Percentiles rank a stretch among this genome's conserved stretches.
These are phyloP conservation scores for Pseudoatta argentina DNA, from an alignment of 1,140 invertebrate genomes.

Conservation along the genomic window DNA sequence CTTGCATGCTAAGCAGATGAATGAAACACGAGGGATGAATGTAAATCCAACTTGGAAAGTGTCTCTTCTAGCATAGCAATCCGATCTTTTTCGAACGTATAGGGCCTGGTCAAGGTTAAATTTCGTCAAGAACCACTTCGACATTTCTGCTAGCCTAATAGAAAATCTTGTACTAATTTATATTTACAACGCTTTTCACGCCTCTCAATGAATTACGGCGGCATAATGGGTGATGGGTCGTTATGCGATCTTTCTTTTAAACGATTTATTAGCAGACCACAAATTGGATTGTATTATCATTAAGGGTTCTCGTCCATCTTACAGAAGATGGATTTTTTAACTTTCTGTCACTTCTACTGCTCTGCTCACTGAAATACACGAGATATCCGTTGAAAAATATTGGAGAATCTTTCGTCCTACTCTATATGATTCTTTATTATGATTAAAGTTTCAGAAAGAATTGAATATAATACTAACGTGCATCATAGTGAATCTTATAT, in stretches of 20 bases:
- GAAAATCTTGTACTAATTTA: constrained; percentile 85
- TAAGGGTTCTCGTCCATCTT: not conserved
- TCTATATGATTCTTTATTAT: not conserved
- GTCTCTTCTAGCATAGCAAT: not conserved
- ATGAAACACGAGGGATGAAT: not conserved
- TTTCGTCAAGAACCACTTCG: constrained; percentile 64
- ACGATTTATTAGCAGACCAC: constrained; percentile 2
- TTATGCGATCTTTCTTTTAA: not conserved
- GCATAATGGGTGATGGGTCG: constrained; percentile 66
- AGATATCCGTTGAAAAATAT: constrained; percentile 77
- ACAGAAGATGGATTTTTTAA: not conserved
- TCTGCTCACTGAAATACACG: constrained; percentile 66
- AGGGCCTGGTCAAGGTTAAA: constrained; percentile 30
- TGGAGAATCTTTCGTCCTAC: constrained; percentile 22
- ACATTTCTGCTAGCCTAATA: constrained; percentile 75
- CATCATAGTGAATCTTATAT: not conserved
- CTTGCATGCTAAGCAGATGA: not conserved
- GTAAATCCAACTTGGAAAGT: not conserved
- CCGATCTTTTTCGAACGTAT: not conserved
- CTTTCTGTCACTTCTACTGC: constrained; percentile 64
- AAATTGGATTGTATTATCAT: not conserved
- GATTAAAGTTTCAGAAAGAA: not conserved
- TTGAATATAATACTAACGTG: not conserved
- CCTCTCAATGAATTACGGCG: constrained; percentile 74
- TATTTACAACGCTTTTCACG: constrained; percentile 84